Conservation (phyloP, 2,113 vertebrate species). For the Pterocles orientalis region DNA sequence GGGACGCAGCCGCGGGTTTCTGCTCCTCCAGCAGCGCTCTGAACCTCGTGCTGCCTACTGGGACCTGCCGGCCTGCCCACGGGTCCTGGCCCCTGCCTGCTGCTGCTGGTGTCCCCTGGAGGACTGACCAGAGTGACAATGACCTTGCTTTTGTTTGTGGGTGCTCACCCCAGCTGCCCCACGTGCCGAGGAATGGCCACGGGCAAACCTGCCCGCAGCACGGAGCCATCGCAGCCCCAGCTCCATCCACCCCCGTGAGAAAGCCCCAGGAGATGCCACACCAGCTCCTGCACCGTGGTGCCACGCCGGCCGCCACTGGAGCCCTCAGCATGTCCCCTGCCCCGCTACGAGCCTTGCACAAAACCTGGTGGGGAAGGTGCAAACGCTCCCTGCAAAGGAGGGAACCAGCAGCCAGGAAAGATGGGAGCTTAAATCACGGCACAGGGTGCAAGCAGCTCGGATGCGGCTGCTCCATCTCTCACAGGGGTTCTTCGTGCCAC, state of each 20-base stretch:
- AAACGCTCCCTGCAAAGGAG: background rate
- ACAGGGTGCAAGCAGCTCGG: background rate
- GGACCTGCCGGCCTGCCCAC: background rate
- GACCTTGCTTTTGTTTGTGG: background rate
- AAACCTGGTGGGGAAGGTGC: background rate
- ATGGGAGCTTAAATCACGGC: background rate
- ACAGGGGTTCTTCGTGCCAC: background rate
- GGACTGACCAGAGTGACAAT: background rate
- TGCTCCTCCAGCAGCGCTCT: background rate
- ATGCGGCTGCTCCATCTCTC: background rate
- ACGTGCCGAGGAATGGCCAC: fast-evolving
- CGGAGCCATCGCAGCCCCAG: fast-evolving
- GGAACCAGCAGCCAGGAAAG: background rate
- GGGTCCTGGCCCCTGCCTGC: background rate
- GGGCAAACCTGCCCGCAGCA: background rate
- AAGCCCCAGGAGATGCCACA: background rate
- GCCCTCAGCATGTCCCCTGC: fast-evolving
- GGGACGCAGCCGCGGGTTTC: fast-evolving
- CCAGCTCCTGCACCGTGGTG: fast-evolving
- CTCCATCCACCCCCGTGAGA: background rate
- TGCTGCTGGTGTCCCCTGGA: background rate
- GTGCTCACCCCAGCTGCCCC: background rate
- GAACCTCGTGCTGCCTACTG: background rate
- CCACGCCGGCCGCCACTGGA: background rate
- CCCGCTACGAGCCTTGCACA: background rate